A percentile compares a stretch with the other conserved stretches of the same genome.
Evolutionary conservation across 2,797 vertebrate genomes (phyloP).

Genomic region (Muraenolepis orangiensis): DNA sequence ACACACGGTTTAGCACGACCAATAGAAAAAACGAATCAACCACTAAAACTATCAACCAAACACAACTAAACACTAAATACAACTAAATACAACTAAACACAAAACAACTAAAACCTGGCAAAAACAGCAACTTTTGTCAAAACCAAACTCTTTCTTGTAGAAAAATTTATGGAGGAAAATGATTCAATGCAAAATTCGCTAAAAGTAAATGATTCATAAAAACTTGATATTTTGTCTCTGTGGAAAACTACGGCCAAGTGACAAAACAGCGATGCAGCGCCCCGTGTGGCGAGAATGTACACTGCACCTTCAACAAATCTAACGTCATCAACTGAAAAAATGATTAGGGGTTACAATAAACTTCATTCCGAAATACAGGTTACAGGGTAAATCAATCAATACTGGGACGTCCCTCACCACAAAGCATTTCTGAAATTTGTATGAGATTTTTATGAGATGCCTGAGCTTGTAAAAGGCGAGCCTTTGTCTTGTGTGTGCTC

Average conservation of each 20-base stretch:
- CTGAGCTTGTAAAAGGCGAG: constrained; percentile 15
- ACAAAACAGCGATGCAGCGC: too few relatives aligned
- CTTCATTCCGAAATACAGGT: too few relatives aligned
- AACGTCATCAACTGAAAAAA: constrained; percentile 57
- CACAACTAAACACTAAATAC: too few relatives aligned
- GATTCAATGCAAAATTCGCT: too few relatives aligned
- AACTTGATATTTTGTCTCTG: too few relatives aligned
- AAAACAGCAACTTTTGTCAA: too few relatives aligned
- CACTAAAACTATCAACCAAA: background rate
- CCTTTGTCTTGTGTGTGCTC: constrained; percentile 11
- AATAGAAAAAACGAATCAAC: too few relatives aligned
- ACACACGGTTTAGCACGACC: background rate
- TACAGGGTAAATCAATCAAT: constrained; percentile 47
- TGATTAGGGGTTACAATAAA: constrained; percentile 61
- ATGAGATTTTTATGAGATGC: constrained; percentile 44
- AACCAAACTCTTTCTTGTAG: too few relatives aligned
- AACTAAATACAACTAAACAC: too few relatives aligned
- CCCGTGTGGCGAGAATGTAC: too few relatives aligned
- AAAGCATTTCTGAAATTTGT: constrained; percentile 54
- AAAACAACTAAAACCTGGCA: too few relatives aligned
- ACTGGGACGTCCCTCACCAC: constrained; percentile 49
- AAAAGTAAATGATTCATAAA: background rate
- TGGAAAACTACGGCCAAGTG: too few relatives aligned
- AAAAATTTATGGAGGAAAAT: background rate
- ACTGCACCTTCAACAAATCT: constrained; percentile 34